Conservation (phyloP, 2,888 invertebrate genomes). For the Invenusta paracnida region DNA sequence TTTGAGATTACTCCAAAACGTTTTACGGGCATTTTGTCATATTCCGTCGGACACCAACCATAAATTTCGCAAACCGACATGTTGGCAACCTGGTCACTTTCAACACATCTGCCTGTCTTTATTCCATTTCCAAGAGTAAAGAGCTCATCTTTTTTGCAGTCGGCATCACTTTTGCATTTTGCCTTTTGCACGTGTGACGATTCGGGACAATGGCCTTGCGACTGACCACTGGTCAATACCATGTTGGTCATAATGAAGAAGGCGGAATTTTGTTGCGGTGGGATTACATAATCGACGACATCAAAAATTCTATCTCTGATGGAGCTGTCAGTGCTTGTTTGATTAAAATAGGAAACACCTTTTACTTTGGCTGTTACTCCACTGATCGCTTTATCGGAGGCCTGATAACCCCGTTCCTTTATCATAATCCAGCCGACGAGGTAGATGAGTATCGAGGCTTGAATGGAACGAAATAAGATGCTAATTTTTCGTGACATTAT, state of each 20-base stretch:
- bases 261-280: too few relatives aligned
- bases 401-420: conserved; percentile 63
- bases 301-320: conserved; percentile 42
- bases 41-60: conserved; percentile 40
- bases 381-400: conserved; percentile 59
- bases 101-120: conserved; percentile 36
- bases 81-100: background rate
- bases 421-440: conserved; percentile 62
- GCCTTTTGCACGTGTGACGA: background rate
- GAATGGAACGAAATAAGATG: conserved; percentile 60
- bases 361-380: conserved; percentile 63
- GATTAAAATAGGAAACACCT: conserved; percentile 59
- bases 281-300: conserved; percentile 41
- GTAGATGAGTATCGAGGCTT: conserved; percentile 60
- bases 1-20: conserved; percentile 58
- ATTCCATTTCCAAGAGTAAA: conserved; percentile 29
- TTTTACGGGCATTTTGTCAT: conserved; percentile 30
- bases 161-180: conserved; percentile 35
- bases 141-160: conserved; percentile 14
- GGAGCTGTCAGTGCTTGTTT: conserved; percentile 44
- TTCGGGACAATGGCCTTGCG: conserved; percentile 36
- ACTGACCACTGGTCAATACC: conserved; percentile 41
- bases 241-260: too few relatives aligned
- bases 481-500: conserved; percentile 62
- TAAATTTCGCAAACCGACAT: conserved; percentile 35